Evolutionary conservation across 2,797 vertebrate genomes (phyloP).

Genomic region (Cheirogaleus major): DNA sequence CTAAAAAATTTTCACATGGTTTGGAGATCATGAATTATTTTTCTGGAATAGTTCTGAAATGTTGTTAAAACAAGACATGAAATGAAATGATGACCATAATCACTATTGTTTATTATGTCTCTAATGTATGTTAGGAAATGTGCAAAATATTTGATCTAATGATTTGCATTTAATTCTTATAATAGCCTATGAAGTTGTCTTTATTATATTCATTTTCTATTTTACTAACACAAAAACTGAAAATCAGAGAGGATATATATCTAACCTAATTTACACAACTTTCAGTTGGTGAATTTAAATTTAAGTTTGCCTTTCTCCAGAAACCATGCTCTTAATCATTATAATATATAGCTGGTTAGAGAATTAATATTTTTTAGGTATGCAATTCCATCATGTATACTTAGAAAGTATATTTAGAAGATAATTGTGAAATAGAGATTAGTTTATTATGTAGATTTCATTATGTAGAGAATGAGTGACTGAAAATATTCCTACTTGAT

Average conservation of each 20-base stretch:
- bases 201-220: neutral
- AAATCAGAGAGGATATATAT: neutral
- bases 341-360: neutral
- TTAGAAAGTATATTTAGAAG: neutral
- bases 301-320: neutral
- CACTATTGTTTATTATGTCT: neutral
- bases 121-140: neutral
- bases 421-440: neutral
- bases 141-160: neutral
- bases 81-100: neutral
- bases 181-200: neutral
- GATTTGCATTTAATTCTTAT: slow-evolving; percentile 7
- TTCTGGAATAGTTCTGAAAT: neutral
- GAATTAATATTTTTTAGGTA: neutral
- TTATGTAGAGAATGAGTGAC: neutral
- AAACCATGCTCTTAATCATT: neutral
- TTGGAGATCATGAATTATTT: neutral
- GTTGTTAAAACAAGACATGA: too few relatives aligned
- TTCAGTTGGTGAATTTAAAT: neutral
- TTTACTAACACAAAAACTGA: neutral
- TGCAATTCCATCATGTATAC: neutral
- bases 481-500: neutral
- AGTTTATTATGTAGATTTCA: neutral
- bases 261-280: neutral
- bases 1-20: neutral